A percentile compares a stretch with the other conserved stretches of the same genome.
Evolutionary conservation across 2,113 vertebrate species (phyloP).

Genomic region (Tyto alba): DNA sequence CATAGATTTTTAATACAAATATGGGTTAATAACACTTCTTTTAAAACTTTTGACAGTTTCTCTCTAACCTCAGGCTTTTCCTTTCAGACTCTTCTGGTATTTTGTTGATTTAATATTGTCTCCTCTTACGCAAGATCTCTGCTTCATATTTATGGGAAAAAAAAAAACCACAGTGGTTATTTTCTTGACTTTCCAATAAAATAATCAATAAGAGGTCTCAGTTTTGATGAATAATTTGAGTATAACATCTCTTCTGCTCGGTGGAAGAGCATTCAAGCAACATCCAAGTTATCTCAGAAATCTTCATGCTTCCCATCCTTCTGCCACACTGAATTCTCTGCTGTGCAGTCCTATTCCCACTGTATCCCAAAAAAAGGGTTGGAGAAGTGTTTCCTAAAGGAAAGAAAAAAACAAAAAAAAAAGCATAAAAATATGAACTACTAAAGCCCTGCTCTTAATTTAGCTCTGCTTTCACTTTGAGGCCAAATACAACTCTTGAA

Average conservation of each 20-base stretch:
- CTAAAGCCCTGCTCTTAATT: not conserved
- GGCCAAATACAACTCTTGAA: not conserved
- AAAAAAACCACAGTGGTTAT: not conserved
- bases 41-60: not conserved
- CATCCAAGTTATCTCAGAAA: not conserved
- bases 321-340: not conserved
- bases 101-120: not conserved
- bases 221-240: not conserved
- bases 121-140: not conserved
- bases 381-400: not conserved
- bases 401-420: not conserved
- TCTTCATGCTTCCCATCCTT: not conserved
- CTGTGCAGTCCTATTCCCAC: not conserved
- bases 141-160: not conserved
- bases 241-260: not conserved
- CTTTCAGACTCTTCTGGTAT: not conserved
- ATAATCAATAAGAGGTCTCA: not conserved
- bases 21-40: not conserved
- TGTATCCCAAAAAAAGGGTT: too few relatives aligned
- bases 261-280: too few relatives aligned
- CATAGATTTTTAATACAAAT: not conserved
- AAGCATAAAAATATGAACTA: not conserved
- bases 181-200: not conserved
- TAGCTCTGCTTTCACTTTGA: not conserved
- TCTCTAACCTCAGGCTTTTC: not conserved